Evolutionary conservation across 2,113 vertebrate species (phyloP).

Genomic region (Etia nguti): DNA sequence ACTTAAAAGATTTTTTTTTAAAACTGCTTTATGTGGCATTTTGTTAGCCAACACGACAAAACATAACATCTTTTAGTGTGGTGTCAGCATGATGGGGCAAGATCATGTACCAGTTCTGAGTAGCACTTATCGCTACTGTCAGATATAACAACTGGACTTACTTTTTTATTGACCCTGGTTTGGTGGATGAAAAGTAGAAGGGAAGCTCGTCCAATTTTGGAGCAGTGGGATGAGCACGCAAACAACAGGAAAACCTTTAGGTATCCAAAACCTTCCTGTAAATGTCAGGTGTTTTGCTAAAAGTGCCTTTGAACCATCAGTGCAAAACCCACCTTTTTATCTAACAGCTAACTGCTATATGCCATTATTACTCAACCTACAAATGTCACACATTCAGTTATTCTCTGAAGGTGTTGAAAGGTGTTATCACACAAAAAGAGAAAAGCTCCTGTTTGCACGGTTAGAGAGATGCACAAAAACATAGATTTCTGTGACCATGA

Average conservation of each 20-base stretch:
- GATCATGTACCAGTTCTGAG: neutral
- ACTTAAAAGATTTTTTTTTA: neutral
- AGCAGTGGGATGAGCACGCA: neutral
- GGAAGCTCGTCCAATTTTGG: neutral
- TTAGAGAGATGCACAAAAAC: neutral
- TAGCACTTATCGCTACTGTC: neutral
- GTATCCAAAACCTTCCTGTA: neutral
- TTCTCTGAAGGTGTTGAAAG: neutral
- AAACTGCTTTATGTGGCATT: neutral
- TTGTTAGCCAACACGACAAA: neutral
- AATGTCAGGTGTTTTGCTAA: neutral
- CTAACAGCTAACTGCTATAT: neutral
- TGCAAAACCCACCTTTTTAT: neutral
- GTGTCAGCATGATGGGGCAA: neutral
- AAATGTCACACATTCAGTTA: neutral
- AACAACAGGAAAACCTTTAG: accelerated
- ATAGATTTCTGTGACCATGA: neutral
- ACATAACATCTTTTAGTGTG: neutral
- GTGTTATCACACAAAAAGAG: neutral
- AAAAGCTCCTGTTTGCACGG: neutral
- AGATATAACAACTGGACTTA: neutral
- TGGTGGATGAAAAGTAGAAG: neutral
- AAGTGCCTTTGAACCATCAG: neutral
- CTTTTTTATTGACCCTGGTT: neutral
- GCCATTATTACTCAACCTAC: neutral